A percentile compares a stretch with the other conserved stretches of the same genome.
phyloP scores from a whole-genome alignment of 92 coral and sea anemone genomes.

The Plumapathes pennacea region DNA sequence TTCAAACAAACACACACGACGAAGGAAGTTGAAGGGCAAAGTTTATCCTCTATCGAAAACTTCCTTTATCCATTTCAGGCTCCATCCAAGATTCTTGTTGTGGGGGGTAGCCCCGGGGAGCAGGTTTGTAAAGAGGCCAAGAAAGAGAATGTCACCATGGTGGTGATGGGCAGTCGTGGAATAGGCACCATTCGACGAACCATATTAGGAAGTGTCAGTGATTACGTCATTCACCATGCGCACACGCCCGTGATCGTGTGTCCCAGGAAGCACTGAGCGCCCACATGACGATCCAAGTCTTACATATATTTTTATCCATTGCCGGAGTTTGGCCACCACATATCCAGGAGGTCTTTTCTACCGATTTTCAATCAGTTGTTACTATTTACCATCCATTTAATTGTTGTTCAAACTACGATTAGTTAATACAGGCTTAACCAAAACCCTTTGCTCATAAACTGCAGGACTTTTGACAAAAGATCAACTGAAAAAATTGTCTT shows the following conservation, averaged over 20 bases:
- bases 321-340: too few species aligned
- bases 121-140: constrained; percentile 35
- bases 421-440: too few species aligned
- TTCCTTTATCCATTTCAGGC: constrained; percentile 3
- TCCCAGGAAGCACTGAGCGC: too few species aligned
- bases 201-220: constrained; percentile 66
- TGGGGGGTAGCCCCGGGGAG: constrained; percentile 38
- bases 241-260: constrained; percentile 51
- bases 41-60: background rate
- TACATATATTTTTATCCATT: too few species aligned
- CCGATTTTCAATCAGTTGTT: too few species aligned
- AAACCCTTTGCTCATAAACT: too few species aligned
- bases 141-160: constrained; percentile 18
- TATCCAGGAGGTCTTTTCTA: too few species aligned
- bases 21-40: background rate
- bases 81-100: constrained; percentile 39
- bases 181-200: constrained; percentile 64
- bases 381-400: too few species aligned
- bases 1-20: background rate
- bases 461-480: too few species aligned
- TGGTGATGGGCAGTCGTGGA: constrained; percentile 57
- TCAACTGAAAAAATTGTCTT: too few species aligned
- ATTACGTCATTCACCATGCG: constrained; percentile 66
- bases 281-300: too few species aligned
- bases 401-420: too few species aligned